Evolutionary conservation across 2,113 vertebrate genomes (phyloP).

Genomic region (Spea multiplicata): DNA sequence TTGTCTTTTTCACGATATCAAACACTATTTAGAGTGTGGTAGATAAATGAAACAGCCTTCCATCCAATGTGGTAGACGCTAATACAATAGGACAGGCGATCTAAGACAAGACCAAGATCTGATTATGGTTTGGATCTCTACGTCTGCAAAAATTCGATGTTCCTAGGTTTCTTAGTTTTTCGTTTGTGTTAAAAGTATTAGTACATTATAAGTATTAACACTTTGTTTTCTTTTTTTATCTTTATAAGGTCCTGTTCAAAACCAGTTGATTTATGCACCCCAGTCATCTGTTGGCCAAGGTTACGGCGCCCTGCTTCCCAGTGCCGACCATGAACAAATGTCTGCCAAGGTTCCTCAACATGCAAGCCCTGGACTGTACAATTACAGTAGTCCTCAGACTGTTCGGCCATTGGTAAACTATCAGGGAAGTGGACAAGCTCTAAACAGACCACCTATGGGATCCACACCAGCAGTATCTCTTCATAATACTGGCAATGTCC

Average conservation of each 20-base stretch:
- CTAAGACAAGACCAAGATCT: too few species aligned
- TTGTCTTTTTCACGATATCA: too few species aligned
- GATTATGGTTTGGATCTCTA: too few species aligned
- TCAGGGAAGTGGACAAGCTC: conserved; percentile 69
- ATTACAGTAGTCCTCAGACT: conserved; percentile 67
- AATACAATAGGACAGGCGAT: too few species aligned
- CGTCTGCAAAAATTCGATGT: too few species aligned
- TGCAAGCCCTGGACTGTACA: conserved; percentile 68
- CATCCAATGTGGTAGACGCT: too few species aligned
- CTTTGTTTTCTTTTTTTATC: conserved; percentile 7
- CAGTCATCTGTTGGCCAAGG: conserved; percentile 61
- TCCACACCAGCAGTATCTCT: conserved; percentile 54
- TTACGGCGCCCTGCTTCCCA: conserved; percentile 68
- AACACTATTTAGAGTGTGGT: too few species aligned
- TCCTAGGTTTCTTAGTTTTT: too few species aligned
- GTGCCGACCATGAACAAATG: conserved; percentile 64
- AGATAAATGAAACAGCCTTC: too few species aligned
- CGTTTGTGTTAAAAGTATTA: too few species aligned
- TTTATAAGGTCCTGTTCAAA: conserved; percentile 82
- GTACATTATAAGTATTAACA: not conserved
- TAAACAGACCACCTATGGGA: conserved; percentile 67
- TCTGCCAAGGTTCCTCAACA: conserved; percentile 71
- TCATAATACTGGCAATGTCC: conserved; percentile 56
- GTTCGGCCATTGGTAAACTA: conserved; percentile 64
- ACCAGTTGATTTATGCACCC: conserved; percentile 69